A percentile compares a stretch with the other conserved stretches of the same genome.
Evolutionary conservation across 2,797 vertebrate species (phyloP).

Genomic region (Gallinago nigripennis): DNA sequence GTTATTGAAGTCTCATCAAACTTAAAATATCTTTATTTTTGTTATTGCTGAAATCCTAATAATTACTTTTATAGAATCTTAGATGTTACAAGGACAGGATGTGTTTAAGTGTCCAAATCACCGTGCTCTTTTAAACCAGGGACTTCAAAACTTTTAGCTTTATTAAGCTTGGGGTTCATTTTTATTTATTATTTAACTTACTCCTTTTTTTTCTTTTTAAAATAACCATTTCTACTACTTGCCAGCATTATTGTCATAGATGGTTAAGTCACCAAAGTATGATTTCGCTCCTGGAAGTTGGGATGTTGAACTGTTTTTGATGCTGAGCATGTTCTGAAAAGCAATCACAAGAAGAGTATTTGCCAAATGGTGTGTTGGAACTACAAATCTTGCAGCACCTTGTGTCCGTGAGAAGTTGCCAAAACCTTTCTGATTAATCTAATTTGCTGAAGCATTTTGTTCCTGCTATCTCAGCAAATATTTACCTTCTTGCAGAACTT

Average conservation of each 20-base stretch:
- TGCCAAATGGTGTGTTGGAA: neutral
- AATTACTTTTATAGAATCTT: neutral
- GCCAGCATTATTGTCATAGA: neutral
- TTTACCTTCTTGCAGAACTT: neutral
- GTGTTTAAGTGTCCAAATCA: neutral
- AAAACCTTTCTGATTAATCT: constrained; percentile 8
- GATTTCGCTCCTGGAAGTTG: neutral
- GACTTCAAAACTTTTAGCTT: neutral
- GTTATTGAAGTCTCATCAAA: neutral
- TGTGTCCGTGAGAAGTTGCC: neutral
- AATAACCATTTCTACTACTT: neutral
- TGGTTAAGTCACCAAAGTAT: neutral
- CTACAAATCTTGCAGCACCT: constrained; percentile 1
- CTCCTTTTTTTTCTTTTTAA: neutral
- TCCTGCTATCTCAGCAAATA: neutral
- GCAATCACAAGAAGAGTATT: neutral
- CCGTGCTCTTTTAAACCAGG: neutral
- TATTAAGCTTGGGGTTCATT: neutral
- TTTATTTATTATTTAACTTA: neutral
- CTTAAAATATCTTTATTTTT: neutral
- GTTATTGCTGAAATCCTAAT: neutral
- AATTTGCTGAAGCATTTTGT: neutral
- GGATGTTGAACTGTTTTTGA: neutral
- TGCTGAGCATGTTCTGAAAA: neutral
- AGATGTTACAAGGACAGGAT: neutral